These are phyloP conservation scores for Cricetomys ansorgei DNA, from an alignment of 2,113 vertebrate genomes.

Conservation along the genomic window DNA sequence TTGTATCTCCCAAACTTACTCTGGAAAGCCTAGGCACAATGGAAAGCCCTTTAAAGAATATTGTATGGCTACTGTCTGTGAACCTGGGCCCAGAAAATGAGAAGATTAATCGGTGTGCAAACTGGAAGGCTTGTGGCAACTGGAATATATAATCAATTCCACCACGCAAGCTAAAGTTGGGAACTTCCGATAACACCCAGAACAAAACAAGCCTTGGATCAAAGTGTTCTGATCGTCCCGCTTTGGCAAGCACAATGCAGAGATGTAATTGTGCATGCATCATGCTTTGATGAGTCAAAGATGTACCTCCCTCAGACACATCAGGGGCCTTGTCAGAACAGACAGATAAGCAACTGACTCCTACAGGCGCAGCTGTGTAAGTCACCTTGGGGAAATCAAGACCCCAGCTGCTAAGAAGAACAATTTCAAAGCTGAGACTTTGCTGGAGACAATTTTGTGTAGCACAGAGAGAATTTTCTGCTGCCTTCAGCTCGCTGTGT, in stretches of 20 bases:
- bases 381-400: constrained; percentile 67
- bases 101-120: background rate
- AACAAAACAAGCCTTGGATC: constrained; percentile 50
- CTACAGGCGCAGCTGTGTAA: background rate
- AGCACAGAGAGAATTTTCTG: constrained; percentile 36
- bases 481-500: background rate
- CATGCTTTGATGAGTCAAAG: constrained; percentile 42
- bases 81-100: constrained; percentile 1
- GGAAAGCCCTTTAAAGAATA: constrained; percentile 5
- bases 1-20: background rate
- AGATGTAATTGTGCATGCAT: background rate
- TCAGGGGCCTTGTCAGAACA: constrained; percentile 39
- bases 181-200: constrained; percentile 38
- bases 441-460: background rate
- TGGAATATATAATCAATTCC: constrained; percentile 55
- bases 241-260: constrained; percentile 43
- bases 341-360: constrained; percentile 53
- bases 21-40: background rate
- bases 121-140: background rate
- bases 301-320: background rate
- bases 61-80: background rate
- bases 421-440: constrained; percentile 59
- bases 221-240: constrained; percentile 34
- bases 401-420: constrained; percentile 55
- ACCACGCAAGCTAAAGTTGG: background rate